Conservation (phyloP, 2,888 invertebrate species). For the Acleris literana region DNA sequence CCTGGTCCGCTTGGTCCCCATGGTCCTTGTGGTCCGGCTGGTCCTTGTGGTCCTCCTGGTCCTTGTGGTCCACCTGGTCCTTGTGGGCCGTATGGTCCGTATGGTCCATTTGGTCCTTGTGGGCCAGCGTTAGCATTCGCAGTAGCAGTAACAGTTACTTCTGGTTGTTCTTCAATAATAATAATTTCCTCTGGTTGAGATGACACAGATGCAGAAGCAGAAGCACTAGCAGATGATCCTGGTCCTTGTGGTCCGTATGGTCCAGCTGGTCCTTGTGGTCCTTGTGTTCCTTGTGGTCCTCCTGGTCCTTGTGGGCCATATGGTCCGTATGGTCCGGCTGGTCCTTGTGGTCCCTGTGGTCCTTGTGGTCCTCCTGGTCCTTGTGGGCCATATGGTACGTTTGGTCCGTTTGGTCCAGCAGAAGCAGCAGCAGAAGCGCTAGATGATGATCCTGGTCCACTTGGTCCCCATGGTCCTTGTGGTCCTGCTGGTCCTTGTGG, state of each 20-base stretch:
- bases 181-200: slow-evolving; percentile 10
- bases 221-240: slow-evolving; percentile 4
- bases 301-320: slow-evolving; percentile 9
- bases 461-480: not conserved
- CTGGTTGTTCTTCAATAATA: slow-evolving; percentile 20
- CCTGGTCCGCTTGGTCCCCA: slow-evolving; percentile 11
- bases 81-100: slow-evolving; percentile 8
- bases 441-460: slow-evolving; percentile 29
- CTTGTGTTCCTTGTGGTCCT: slow-evolving; percentile 1
- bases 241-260: slow-evolving; percentile 3
- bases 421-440: slow-evolving; percentile 26
- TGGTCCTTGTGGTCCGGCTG: slow-evolving; percentile 21
- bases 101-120: slow-evolving; percentile 13
- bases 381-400: slow-evolving; percentile 1
- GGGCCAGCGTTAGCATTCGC: slow-evolving; percentile 14
- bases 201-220: slow-evolving; percentile 25
- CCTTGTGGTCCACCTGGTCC: slow-evolving; percentile 1
- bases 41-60: slow-evolving; percentile 23
- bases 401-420: slow-evolving; percentile 7
- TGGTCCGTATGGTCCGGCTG: slow-evolving; percentile 9
- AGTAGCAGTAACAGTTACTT: slow-evolving; percentile 13
- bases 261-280: slow-evolving; percentile 3
- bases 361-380: slow-evolving; percentile 12
- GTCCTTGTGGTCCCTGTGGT: slow-evolving; percentile 2
- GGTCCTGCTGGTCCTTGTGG: slow-evolving; percentile 19